phyloP scores from a whole-genome alignment of 2,113 vertebrate species.

The Gracilinanus agilis region DNA sequence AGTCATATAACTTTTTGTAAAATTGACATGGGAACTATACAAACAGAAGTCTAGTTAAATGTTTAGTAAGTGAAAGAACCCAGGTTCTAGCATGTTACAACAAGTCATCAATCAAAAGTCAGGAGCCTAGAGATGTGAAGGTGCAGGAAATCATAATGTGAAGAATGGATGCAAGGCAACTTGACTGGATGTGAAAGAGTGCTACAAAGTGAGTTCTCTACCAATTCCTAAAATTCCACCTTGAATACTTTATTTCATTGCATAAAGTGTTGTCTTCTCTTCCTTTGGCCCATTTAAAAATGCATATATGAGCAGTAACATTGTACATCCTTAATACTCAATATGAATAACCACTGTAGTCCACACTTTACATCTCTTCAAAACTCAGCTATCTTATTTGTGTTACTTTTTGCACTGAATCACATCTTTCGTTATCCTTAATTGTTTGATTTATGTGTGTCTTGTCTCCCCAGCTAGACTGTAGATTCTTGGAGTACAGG shows the following conservation, averaged over 20 bases:
- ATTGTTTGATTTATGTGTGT: neutral
- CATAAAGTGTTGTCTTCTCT: neutral
- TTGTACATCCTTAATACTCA: neutral
- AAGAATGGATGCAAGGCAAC: neutral
- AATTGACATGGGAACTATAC: neutral
- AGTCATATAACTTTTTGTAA: neutral
- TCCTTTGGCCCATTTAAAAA: neutral
- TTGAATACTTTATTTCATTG: neutral
- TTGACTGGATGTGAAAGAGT: neutral
- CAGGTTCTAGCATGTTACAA: neutral
- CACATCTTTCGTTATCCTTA: neutral
- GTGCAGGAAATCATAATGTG: neutral
- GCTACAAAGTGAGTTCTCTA: neutral
- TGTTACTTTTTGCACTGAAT: neutral
- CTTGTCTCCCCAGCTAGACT: neutral
- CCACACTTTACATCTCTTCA: neutral
- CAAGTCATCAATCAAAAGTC: neutral
- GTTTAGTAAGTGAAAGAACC: neutral
- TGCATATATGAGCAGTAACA: neutral
- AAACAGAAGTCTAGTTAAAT: neutral
- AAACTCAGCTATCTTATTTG: neutral
- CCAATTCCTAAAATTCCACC: neutral
- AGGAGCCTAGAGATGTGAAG: neutral
- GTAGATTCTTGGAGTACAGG: conserved; percentile 29
- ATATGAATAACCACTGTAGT: neutral